phyloP scores from a whole-genome alignment of 2,113 vertebrate genomes.

The Spea bombifrons region DNA sequence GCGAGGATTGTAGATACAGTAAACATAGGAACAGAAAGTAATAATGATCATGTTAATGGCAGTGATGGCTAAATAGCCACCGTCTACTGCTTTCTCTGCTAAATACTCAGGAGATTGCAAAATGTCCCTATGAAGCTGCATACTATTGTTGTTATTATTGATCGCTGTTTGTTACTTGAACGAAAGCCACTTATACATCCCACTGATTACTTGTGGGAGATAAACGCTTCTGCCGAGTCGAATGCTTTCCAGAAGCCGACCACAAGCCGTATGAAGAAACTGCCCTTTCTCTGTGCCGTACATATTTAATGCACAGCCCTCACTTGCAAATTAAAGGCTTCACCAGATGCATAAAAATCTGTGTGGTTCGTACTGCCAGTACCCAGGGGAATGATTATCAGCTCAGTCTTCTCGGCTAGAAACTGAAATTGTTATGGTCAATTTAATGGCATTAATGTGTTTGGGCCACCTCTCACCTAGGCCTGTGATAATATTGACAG shows the following conservation, averaged over 20 bases:
- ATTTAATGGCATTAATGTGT: conserved; percentile 22
- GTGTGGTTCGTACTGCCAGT: conserved; percentile 16
- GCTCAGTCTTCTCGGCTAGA: conserved; percentile 15
- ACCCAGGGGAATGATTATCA: conserved; percentile 25
- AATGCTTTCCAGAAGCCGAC: conserved; percentile 24
- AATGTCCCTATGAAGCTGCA: conserved; percentile 29
- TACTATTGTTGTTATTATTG: conserved; percentile 36
- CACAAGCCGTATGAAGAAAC: conserved; percentile 21
- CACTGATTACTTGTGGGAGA: conserved; percentile 41
- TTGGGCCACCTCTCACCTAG: conserved; percentile 5
- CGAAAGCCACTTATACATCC: conserved; percentile 33
- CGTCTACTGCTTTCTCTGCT: conserved; percentile 5
- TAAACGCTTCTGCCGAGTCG: conserved; percentile 28
- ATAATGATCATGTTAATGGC: conserved; percentile 18
- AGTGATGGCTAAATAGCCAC: conserved; percentile 25
- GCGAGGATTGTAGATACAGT: conserved; percentile 32
- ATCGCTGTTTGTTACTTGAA: conserved; percentile 37
- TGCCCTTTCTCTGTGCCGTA: conserved; percentile 1
- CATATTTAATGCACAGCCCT: conserved; percentile 17
- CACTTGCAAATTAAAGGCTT: background rate
- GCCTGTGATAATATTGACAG: conserved; percentile 3
- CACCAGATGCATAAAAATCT: conserved; percentile 26
- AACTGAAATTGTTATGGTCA: conserved; percentile 26
- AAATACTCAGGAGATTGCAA: conserved; percentile 22
- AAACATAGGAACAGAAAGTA: background rate